These are phyloP conservation scores for Oscheius sp. DNA, from an alignment of 2,888 invertebrate genomes.

Conservation along the genomic window DNA sequence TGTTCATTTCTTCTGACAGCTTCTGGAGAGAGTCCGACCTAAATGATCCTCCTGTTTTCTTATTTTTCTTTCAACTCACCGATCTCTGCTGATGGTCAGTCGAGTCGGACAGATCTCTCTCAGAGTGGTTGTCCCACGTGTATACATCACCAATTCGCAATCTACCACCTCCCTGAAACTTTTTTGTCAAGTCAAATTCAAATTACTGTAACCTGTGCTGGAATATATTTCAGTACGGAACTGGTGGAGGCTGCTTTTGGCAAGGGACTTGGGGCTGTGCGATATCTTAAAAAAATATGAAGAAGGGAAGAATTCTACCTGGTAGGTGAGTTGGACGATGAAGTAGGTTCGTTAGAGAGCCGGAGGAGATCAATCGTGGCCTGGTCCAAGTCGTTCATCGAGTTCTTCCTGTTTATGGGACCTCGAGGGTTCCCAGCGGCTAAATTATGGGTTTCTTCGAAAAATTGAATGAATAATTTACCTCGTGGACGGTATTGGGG, in stretches of 20 bases:
- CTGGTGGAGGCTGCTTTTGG: constrained; percentile 68
- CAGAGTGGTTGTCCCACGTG: constrained; percentile 60
- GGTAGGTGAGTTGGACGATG: constrained; percentile 31
- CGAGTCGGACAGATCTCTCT: constrained; percentile 27
- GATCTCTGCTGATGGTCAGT: constrained; percentile 33
- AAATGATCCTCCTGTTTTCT: not conserved
- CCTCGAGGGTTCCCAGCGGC: constrained; percentile 39
- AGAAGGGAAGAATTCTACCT: constrained; percentile 25
- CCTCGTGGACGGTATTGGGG: constrained; percentile 57
- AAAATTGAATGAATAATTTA: not conserved
- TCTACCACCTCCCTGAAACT: constrained; percentile 62
- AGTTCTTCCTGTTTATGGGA: constrained; percentile 51
- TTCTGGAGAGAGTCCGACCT: constrained; percentile 49
- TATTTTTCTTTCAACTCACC: constrained; percentile 6
- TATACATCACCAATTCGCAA: constrained; percentile 60
- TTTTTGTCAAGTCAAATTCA: not conserved
- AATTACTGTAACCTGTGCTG: constrained; percentile 43
- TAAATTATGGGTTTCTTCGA: not conserved
- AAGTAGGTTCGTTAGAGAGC: constrained; percentile 56
- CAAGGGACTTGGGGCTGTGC: constrained; percentile 7
- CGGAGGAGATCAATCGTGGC: constrained; percentile 67
- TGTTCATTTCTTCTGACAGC: constrained; percentile 45
- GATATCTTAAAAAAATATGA: constrained; percentile 3
- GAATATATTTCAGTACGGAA: constrained; percentile 59
- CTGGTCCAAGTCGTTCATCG: constrained; percentile 62